phyloP scores from a whole-genome alignment of 2,888 invertebrate genomes.

The Dryomyza anilis region DNA sequence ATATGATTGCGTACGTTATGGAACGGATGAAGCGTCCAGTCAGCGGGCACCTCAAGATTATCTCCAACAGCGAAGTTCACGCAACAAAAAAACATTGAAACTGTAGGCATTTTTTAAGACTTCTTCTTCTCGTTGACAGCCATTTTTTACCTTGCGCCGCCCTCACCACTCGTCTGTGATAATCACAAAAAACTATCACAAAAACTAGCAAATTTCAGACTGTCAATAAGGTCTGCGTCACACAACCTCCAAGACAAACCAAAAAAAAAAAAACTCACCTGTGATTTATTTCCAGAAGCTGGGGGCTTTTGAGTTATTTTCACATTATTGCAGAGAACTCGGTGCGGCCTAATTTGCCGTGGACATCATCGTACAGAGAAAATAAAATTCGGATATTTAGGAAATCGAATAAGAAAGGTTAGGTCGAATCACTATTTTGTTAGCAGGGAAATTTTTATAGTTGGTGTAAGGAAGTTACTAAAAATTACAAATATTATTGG shows the following conservation, averaged over 20 bases:
- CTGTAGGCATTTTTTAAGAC: neutral
- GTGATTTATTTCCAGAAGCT: conserved; percentile 34
- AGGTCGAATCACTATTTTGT: too few relatives aligned
- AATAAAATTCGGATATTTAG: too few relatives aligned
- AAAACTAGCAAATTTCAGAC: conserved; percentile 9
- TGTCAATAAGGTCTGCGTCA: conserved; percentile 4
- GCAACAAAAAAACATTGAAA: neutral
- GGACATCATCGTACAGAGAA: too few relatives aligned
- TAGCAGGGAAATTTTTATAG: too few relatives aligned
- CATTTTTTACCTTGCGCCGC: conserved; percentile 6
- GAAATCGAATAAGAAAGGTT: too few relatives aligned
- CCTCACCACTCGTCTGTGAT: too few relatives aligned
- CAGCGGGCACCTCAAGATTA: neutral
- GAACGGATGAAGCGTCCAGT: neutral
- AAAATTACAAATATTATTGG: too few relatives aligned
- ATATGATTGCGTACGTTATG: conserved; percentile 1
- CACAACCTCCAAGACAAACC: too few relatives aligned
- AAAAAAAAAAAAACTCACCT: conserved; percentile 26
- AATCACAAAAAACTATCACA: conserved; percentile 7
- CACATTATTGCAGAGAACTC: conserved; percentile 16
- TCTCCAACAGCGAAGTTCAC: neutral
- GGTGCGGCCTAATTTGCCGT: neutral
- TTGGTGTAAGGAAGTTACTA: too few relatives aligned
- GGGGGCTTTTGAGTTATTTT: conserved; percentile 20
- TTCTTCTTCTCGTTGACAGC: neutral